Evolutionary conservation across 2,797 vertebrate species (phyloP).

Genomic region (Iguana delicatissima): DNA sequence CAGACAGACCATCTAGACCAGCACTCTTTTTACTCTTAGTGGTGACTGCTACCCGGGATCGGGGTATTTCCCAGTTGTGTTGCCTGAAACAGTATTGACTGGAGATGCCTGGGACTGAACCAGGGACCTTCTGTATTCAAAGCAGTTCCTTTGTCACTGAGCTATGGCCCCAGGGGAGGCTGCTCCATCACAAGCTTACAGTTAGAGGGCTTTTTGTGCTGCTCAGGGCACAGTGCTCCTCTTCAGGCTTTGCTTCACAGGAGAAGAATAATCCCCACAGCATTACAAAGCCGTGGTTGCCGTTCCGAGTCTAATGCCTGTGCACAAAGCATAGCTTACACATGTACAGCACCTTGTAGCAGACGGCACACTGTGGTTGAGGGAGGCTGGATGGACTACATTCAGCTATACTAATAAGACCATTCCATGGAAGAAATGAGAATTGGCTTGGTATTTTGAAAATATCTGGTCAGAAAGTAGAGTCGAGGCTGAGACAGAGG

Average conservation of each 20-base stretch:
- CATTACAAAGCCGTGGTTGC: slow-evolving; percentile 72
- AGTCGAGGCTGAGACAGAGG: not conserved
- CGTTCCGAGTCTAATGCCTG: slow-evolving; percentile 60
- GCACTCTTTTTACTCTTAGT: not conserved
- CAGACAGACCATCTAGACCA: not conserved
- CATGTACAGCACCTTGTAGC: slow-evolving; percentile 39
- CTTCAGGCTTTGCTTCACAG: slow-evolving; percentile 62
- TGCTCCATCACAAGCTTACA: slow-evolving; percentile 43
- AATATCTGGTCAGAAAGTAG: not conserved
- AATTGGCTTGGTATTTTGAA: not conserved
- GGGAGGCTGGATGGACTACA: not conserved
- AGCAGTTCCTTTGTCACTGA: not conserved
- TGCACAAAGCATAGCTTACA: slow-evolving; percentile 61
- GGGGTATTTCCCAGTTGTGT: not conserved
- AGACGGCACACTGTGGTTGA: slow-evolving; percentile 46
- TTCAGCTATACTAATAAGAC: not conserved
- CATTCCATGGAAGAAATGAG: not conserved
- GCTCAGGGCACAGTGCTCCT: slow-evolving; percentile 56
- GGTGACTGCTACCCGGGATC: not conserved
- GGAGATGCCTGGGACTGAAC: not conserved
- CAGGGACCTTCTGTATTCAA: not conserved
- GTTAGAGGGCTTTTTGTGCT: slow-evolving; percentile 64
- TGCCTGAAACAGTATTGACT: not conserved
- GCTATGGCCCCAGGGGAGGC: slow-evolving; percentile 28
- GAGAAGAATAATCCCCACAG: slow-evolving; percentile 68